phyloP scores from a whole-genome alignment of 2,113 vertebrate species.

The Onychostruthus taczanowskii region DNA sequence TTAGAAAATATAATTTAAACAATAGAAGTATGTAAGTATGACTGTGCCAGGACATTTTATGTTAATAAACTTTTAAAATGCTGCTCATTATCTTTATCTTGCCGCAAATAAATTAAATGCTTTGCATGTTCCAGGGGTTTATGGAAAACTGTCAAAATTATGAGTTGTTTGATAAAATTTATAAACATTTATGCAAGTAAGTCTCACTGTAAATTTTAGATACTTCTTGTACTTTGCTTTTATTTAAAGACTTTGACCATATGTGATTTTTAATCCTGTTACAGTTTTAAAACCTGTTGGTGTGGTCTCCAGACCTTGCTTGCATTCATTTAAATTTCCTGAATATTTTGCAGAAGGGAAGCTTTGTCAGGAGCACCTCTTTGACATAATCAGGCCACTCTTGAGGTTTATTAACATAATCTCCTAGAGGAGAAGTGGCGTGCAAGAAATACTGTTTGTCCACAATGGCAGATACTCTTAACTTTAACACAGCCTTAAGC shows the following conservation, averaged over 20 bases:
- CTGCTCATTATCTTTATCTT: slow-evolving; percentile 47
- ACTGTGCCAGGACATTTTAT: slow-evolving; percentile 14
- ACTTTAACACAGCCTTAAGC: not conserved
- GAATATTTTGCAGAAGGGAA: not conserved
- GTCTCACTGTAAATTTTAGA: slow-evolving; percentile 32
- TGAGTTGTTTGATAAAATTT: slow-evolving; percentile 41
- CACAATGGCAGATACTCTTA: not conserved
- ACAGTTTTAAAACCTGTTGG: slow-evolving; percentile 20
- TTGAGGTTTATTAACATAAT: not conserved
- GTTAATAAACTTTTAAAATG: slow-evolving; percentile 33
- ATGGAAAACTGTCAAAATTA: slow-evolving; percentile 57
- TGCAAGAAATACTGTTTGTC: not conserved
- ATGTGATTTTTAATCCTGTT: not conserved
- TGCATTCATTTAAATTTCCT: not conserved
- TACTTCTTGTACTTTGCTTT: slow-evolving; percentile 18
- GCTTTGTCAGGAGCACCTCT: not conserved
- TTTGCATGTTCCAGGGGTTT: slow-evolving; percentile 9
- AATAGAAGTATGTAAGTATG: not conserved
- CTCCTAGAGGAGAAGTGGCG: not conserved
- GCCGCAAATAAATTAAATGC: slow-evolving; percentile 37
- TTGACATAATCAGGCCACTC: not conserved
- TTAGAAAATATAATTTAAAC: slow-evolving; percentile 35
- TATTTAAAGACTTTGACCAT: slow-evolving; percentile 20
- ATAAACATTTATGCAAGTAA: slow-evolving; percentile 47
- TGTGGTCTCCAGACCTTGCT: not conserved